Evolutionary conservation across 2,797 vertebrate genomes (phyloP), one percentile per base, ranked within the genome.

Genomic region (Pampus argenteus): DNA sequence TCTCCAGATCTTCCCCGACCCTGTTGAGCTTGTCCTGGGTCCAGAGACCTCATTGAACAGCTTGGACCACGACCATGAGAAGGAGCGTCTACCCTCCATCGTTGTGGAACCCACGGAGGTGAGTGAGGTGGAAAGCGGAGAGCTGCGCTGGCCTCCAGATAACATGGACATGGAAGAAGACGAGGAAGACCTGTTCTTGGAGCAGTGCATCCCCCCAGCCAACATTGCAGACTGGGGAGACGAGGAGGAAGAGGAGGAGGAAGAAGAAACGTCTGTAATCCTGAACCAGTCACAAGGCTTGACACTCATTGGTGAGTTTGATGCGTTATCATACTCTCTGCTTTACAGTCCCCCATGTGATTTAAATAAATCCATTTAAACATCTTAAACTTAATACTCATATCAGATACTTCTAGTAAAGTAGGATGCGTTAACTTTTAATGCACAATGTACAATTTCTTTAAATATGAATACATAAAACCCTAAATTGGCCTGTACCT

Each of bases 141-240:
- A 96, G 88, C 88, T 96, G 56, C 93, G 95, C 26, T 96, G 95
- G 95, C 95, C 95, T 18, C 95, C 95, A 0, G 93, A 95, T 45
- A 89, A 83, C 67, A 76, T 86, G 31, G 91, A 94, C 73, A 86
- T 85, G 58, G 93, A 95, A 31, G 93, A 94, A 2, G 94, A 93
- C 0, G 93, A 94, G 64, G 92, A 93, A 55, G 92, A 94, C 81
- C 86, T 94, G 62, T 95, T 95, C 84, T 70, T 95, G 79, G 94
- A 94, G 82, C 94, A 95, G 83, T 94, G 94, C 73, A 94, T 94
- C 62, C 94, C 93, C 3, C 95, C 94, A 0, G 92, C 94, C 44
- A 94, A 94, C 79, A 93, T 95, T 1, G 91, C 93, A 9, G 94
- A 95, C 86, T 95, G 94, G 93, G 93, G 91, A 36, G 91, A 92